Base-by-base conservation (phyloP, 2,888 invertebrate species). In the Orchestes rusci region DNA sequence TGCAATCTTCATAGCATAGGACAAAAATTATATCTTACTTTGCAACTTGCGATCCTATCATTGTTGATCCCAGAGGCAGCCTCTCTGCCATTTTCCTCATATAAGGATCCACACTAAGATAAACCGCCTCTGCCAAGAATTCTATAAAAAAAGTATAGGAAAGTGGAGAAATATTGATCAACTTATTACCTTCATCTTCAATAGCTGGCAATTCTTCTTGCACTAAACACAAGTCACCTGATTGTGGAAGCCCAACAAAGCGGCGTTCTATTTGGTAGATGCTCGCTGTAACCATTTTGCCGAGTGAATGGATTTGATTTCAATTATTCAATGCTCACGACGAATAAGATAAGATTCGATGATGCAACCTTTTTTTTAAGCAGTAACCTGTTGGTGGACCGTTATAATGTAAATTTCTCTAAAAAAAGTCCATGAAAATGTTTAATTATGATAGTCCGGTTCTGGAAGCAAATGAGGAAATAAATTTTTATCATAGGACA, bases 101-200 rank as follows among this genome's bases (percentile, higher is more conserved):
- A 49, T 82, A 84, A 2, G 85, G 84, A 63, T 85, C 85, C 15
- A 84, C 80, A 52, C 82, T 82, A 1, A 83, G 60, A 58, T 73
- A 83, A 56, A 78, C 72, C 2, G 83, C 83, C 69, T 84, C 73
- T 2, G 76, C 70, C 38, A 84, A 66, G 55, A 79, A 74, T 68
- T 82, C 80, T 81, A 60, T 39, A 72, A 40, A 3, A 10, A 16
- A 29, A 16, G 2, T 5, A 16, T 29, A 29, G 13, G 13, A 10
- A 7, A 34, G 17, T 7, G 8, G 7, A 8, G 7, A n/a, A n/a
- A n/a, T n/a, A n/a, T 34, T 16, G 34, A 34, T 34, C 13, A n/a
- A 41, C 34, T 17, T 13, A 17, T 29, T 43, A 43, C 43, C 43
- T 3, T 18, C 28, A 12, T 43, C 33, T 43, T 32, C 32, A 10